These are phyloP conservation scores for Pelosia muscerda DNA, from an alignment of 2,888 invertebrate genomes.

Conservation along the genomic window DNA sequence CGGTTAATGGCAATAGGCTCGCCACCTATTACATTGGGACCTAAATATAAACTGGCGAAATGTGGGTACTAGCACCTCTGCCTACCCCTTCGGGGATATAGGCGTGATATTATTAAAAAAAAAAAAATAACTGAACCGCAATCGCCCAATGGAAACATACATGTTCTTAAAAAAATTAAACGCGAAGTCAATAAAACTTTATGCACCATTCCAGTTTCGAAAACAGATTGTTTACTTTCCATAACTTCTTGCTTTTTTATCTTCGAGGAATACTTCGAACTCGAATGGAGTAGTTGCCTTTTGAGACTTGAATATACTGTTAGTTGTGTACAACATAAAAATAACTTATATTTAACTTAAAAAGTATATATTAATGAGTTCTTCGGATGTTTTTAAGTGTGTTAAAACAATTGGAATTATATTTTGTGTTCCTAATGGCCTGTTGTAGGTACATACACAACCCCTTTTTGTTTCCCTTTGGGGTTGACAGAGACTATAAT, in stretches of 20 bases:
- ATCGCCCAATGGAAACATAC: neutral
- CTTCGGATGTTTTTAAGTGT: neutral
- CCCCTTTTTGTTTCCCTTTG: too few species aligned
- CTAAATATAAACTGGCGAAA: too few species aligned
- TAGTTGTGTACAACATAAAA: too few species aligned
- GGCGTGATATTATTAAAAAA: too few species aligned
- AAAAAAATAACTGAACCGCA: neutral
- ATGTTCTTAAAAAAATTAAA: conserved; percentile 8
- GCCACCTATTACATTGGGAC: too few species aligned
- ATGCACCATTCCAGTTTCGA: conserved; percentile 17
- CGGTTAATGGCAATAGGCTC: too few species aligned
- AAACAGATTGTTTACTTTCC: conserved; percentile 29
- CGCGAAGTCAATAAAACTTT: conserved; percentile 28
- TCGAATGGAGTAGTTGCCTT: neutral
- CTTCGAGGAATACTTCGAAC: conserved; percentile 10
- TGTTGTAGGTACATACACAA: neutral
- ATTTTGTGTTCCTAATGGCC: neutral
- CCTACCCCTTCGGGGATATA: too few species aligned
- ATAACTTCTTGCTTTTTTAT: conserved; percentile 15
- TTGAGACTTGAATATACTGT: conserved; percentile 13
- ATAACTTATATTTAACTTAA: neutral
- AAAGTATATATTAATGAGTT: neutral
- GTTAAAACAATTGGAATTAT: neutral
- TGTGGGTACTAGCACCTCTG: too few species aligned
- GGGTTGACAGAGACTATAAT: too few species aligned